These are phyloP conservation scores for Macrosoma leucophasiata DNA, from an alignment of 2,888 invertebrate genomes.

Conservation along the genomic window DNA sequence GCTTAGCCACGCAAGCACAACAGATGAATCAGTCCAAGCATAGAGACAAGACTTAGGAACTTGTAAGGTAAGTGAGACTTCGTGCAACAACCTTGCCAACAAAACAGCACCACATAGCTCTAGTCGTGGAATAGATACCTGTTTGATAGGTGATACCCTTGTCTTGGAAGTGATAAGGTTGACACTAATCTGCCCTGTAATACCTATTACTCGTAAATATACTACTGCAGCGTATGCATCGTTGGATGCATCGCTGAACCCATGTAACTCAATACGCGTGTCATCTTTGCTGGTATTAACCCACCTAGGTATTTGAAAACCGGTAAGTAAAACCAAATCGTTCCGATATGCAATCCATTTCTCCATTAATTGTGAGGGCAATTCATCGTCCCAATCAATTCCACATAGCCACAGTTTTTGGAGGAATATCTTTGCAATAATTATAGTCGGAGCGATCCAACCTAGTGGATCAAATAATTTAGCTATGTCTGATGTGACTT, in stretches of 20 bases:
- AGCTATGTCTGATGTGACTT: slow-evolving; percentile 22
- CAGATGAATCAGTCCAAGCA: slow-evolving; percentile 22
- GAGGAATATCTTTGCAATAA: slow-evolving; percentile 10
- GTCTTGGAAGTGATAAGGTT: slow-evolving; percentile 11
- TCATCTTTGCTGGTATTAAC: slow-evolving; percentile 1
- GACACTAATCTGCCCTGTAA: slow-evolving; percentile 8
- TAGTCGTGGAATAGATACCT: slow-evolving; percentile 15
- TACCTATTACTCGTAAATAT: slow-evolving; percentile 12
- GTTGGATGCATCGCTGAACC: slow-evolving; percentile 20
- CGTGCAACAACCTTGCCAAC: slow-evolving; percentile 14
- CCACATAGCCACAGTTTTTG: not conserved
- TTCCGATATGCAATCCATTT: slow-evolving; percentile 19
- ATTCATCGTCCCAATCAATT: slow-evolving; percentile 28
- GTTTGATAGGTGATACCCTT: slow-evolving; percentile 12
- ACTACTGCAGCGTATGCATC: slow-evolving; percentile 20
- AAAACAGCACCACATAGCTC: slow-evolving; percentile 25
- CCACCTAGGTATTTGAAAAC: slow-evolving; percentile 13
- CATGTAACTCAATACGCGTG: slow-evolving; percentile 16
- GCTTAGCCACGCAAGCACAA: slow-evolving; percentile 22
- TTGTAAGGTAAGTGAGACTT: slow-evolving; percentile 10
- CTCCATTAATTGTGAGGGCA: slow-evolving; percentile 15
- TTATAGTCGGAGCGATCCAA: slow-evolving; percentile 20
- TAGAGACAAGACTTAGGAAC: slow-evolving; percentile 8
- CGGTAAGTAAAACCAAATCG: slow-evolving; percentile 10
- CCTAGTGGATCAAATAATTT: slow-evolving; percentile 23